These are phyloP conservation scores for Uromys caudimaculatus DNA, from an alignment of 2,797 vertebrate species.

Conservation along the genomic window DNA sequence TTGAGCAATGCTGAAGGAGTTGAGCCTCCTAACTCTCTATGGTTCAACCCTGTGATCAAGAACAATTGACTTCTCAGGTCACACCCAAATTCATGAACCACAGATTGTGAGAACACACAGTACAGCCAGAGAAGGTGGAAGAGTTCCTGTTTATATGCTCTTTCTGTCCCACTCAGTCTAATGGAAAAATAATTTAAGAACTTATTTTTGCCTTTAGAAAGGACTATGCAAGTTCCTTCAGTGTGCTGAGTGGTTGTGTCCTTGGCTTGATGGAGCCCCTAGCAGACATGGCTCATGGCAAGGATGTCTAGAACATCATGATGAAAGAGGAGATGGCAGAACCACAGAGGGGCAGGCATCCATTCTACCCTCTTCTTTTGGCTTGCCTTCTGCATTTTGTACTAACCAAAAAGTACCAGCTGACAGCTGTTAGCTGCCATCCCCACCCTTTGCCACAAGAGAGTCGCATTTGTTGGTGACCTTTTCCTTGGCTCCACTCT, in stretches of 20 bases:
- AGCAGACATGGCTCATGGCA: neutral
- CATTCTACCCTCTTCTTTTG: neutral
- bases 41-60: neutral
- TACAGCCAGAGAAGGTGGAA: fast-evolving
- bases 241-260: neutral
- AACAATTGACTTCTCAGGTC: neutral
- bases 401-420: conserved; percentile 1
- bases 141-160: neutral
- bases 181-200: neutral
- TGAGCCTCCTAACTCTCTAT: neutral
- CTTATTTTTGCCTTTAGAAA: conserved; percentile 36
- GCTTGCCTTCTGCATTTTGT: neutral
- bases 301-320: neutral
- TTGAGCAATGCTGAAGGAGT: conserved; percentile 43
- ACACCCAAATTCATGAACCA: neutral
- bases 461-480: conserved; percentile 31
- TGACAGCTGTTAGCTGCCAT: conserved; percentile 17
- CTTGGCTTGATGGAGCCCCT: conserved; percentile 17
- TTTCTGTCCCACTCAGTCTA: conserved; percentile 13
- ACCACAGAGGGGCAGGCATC: neutral
- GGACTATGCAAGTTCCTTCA: neutral
- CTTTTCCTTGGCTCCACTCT: neutral
- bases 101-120: conserved; percentile 46
- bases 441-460: conserved; percentile 16
- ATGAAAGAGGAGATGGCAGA: neutral